Evolutionary conservation across 2,113 vertebrate genomes (phyloP), one percentile per base, ranked within the genome.

Genomic region (Dolichallabes microphthalmus): DNA sequence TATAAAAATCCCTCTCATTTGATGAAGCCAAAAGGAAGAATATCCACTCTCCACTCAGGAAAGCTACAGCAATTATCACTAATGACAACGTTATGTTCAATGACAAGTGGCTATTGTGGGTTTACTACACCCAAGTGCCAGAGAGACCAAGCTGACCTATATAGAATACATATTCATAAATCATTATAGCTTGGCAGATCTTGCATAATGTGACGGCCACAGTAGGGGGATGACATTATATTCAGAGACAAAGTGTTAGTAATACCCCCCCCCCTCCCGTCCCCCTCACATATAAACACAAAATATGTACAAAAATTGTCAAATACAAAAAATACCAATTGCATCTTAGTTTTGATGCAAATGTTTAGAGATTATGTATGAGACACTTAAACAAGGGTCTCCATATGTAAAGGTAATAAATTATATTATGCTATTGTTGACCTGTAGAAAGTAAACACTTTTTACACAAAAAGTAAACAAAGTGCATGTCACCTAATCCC

Each of bases 151-250:
- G 57, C 55, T 82, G 85, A 86, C 78, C 85, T 80, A 83, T 55
- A 87, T 80, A 83, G 32, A 63, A 60, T 66, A 86, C 85, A 85
- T 73, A 82, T 82, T 80, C 88, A 85, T 87, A 85, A 87, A 82
- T 84, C 88, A 83, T 85, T 89, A 74, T 27, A 35, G 83, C 32
- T 35, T 78, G 76, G 73, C 77, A n/a, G 14, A 53, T 27, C 22
- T 80, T 79, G 35, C 50, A 79, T 82, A 87, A 85, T 39, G 63
- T 50, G 79, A 64, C 39, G 68, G 58, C 76, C 39, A 63, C 55
- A 13, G 60, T 52, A 81, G 58, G 68, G 50, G 8, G 57, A 6
- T 30, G 27, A 50, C 30, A 79, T 85, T 27, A 85, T 61, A 30
- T 64, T 22, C 27, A 22, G 14, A 39, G 85, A 73, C 45, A 32